Base-by-base conservation (phyloP, 30 jellyfish, hydroid and myxozoan genomes). In the Catostylus mosaicus region DNA sequence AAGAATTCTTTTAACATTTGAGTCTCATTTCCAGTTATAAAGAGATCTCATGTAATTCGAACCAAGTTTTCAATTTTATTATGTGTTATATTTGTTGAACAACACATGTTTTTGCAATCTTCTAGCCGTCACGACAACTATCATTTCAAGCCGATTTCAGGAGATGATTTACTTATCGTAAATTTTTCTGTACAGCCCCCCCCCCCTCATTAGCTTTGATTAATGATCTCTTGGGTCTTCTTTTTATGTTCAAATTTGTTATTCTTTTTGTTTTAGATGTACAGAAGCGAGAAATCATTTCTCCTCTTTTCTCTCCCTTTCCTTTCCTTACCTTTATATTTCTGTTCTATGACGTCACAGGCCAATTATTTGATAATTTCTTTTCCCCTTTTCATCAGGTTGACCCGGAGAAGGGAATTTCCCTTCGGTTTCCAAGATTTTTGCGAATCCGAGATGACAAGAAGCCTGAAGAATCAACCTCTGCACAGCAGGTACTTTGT, bases 381-480 rank as follows among this genome's bases (percentile, higher is more conserved):
- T 16, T 48, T 48, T 16, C 23, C 63, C 20, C 3, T 48, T 16
- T 4, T 16, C 4, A 2, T 48, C 63, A 95, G 99, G 96, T 95
- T 63, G 99, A 95, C 40, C 97, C 96, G 0, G 97, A 89, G 64
- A 89, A 86, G 54, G 99, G 99, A 0, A 95, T 95, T 10, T 95
- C 99, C 16, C 90, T 95, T 0, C 97, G 99, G 16, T 95, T 95
- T 86, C 99, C 99, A 48, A 95, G 99, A 66, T 95, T 89, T 79
- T 37, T 89, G 10, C 82, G 98, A 35, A 81, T 86, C 19, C 78
- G 99, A 50, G 99, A 95, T 45, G 99, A 95, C 83, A 95, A 95
- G 59, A 86, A 89, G 70, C 92, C 96, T 1, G 97, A 95, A 67
- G 97, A 84, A 35, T 98, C 98, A 31, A 95, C 99, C 7, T 56